These are phyloP conservation scores for Caenorhabditis wallacei DNA, from an alignment of 2,888 invertebrate genomes.

Conservation along the genomic window DNA sequence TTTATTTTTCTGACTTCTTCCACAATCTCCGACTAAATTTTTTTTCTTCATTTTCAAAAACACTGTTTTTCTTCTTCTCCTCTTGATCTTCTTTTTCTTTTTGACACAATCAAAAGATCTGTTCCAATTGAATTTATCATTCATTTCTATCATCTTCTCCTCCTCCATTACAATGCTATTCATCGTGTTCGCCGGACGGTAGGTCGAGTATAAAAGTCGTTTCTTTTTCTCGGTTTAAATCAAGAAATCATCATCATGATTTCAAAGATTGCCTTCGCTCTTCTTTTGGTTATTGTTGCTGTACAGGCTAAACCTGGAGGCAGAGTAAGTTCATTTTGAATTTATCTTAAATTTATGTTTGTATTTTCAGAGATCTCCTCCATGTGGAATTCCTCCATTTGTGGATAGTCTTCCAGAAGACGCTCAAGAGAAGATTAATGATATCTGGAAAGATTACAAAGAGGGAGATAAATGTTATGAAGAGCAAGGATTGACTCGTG, in stretches of 20 bases:
- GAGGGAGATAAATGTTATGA: constrained; percentile 76
- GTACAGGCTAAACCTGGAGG: constrained; percentile 57
- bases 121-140: constrained; percentile 55
- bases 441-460: constrained; percentile 75
- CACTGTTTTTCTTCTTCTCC: no score
- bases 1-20: constrained; percentile 27
- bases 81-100: no score
- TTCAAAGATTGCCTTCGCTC: constrained; percentile 27
- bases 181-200: constrained; percentile 27
- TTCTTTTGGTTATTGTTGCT: constrained; percentile 32
- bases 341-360: background rate
- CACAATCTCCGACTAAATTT: constrained; percentile 10
- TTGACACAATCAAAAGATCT: constrained; percentile 52
- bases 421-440: constrained; percentile 68
- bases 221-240: constrained; percentile 9
- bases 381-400: constrained; percentile 73
- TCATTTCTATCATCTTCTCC: constrained; percentile 13
- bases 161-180: constrained; percentile 25
- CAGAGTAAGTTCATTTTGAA: constrained; percentile 29
- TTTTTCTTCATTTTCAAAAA: constrained; percentile 25
- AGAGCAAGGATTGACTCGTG: constrained; percentile 72
- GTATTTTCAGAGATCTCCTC: constrained; percentile 58
- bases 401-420: constrained; percentile 70
- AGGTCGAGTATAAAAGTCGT: constrained; percentile 45
- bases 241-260: constrained; percentile 36